Evolutionary conservation across 2,888 invertebrate species (phyloP).

Genomic region (Drosophila nr. perissopoda): DNA sequence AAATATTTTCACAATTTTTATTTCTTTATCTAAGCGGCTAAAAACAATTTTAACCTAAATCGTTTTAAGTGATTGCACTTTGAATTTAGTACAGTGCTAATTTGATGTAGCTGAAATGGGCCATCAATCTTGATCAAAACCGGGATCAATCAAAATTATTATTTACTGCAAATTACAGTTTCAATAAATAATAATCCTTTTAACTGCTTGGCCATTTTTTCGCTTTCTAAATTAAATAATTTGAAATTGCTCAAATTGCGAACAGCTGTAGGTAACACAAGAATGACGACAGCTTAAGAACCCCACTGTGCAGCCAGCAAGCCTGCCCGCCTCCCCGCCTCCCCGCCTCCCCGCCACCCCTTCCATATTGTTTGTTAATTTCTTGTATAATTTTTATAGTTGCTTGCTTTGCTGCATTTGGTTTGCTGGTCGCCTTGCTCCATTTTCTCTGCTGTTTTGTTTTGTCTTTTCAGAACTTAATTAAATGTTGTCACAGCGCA

Average conservation of each 20-base stretch:
- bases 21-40: neutral
- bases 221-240: neutral
- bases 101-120: neutral
- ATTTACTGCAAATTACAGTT: neutral
- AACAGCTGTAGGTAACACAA: constrained; percentile 16
- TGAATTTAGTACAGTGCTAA: neutral
- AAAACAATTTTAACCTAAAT: neutral
- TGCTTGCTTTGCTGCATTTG: constrained; percentile 51
- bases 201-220: neutral
- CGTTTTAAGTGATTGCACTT: neutral
- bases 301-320: neutral
- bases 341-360: neutral
- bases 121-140: neutral
- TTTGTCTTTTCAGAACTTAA: constrained; percentile 73
- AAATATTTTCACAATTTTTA: constrained; percentile 6
- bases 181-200: neutral
- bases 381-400: constrained; percentile 73
- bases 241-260: neutral
- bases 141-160: neutral
- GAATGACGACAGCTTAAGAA: neutral
- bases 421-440: constrained; percentile 21
- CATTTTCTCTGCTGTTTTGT: constrained; percentile 34
- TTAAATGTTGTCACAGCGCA: constrained; percentile 79
- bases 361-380: constrained; percentile 64
- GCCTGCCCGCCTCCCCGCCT: neutral